Conservation (phyloP, 1,140 invertebrate species). For the Andricus grossulariae region DNA sequence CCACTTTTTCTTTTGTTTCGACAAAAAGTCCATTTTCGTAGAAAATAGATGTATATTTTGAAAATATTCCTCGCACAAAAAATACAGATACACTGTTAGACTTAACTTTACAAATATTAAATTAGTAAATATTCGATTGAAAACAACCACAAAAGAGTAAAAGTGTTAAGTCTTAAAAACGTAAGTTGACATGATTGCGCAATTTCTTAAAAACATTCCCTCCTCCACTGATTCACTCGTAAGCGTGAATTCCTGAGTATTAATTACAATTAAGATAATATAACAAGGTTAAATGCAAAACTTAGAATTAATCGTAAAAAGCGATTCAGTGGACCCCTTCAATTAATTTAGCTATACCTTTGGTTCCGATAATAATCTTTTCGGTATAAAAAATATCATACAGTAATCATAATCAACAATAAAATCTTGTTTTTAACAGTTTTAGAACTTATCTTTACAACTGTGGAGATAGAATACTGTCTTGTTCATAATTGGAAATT, state of each 20-base stretch:
- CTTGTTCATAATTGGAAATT: background rate
- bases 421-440: background rate
- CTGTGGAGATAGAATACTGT: background rate
- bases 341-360: background rate
- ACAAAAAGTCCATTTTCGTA: background rate
- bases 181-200: background rate
- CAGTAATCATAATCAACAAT: background rate
- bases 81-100: background rate
- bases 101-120: background rate
- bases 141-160: background rate
- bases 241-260: constrained; percentile 24
- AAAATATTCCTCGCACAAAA: constrained; percentile 7
- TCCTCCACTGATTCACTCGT: background rate
- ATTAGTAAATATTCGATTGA: background rate
- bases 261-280: constrained; percentile 5
- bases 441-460: background rate
- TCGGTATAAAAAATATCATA: background rate
- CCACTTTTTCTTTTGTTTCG: background rate
- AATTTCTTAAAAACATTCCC: background rate
- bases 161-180: background rate
- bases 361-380: background rate
- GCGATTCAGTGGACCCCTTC: background rate
- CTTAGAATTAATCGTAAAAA: background rate
- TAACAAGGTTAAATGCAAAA: background rate
- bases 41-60: constrained; percentile 22